A percentile compares a stretch with the other conserved stretches of the same genome.
Evolutionary conservation across 2,888 invertebrate species (phyloP).

Genomic region (Netelia fuscicornis): DNA sequence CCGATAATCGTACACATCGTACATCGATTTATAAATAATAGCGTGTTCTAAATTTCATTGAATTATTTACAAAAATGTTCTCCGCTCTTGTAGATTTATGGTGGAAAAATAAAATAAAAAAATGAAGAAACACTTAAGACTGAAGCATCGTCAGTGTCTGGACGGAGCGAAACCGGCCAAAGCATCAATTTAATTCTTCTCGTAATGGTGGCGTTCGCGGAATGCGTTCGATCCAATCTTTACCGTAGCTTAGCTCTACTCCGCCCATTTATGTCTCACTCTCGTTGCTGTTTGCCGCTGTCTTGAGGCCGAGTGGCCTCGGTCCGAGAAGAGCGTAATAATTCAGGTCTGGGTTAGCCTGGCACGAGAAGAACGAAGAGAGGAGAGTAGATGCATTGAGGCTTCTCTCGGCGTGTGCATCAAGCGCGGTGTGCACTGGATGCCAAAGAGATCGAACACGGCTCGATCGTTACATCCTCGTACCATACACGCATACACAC

Average conservation of each 20-base stretch:
- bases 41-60: too few species aligned
- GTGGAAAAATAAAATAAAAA: not conserved
- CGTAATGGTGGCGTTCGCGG: constrained; percentile 64
- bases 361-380: constrained; percentile 51
- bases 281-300: constrained; percentile 58
- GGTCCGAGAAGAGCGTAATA: constrained; percentile 71
- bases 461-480: constrained; percentile 50
- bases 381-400: constrained; percentile 45
- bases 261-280: constrained; percentile 74
- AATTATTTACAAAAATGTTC: too few species aligned
- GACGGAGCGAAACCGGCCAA: constrained; percentile 40
- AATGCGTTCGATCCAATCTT: constrained; percentile 76
- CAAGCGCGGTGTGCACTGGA: constrained; percentile 37
- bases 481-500: constrained; percentile 19
- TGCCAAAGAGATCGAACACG: constrained; percentile 58
- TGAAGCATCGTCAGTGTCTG: not conserved
- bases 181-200: constrained; percentile 62
- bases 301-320: constrained; percentile 64
- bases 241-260: constrained; percentile 71
- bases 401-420: not conserved
- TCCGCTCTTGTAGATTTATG: not conserved
- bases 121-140: not conserved
- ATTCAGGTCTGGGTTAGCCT: constrained; percentile 72
- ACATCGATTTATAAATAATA: too few species aligned
- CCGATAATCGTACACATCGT: too few species aligned